Evolutionary conservation across 2,888 invertebrate genomes (phyloP).

Genomic region (Buathra laborator): DNA sequence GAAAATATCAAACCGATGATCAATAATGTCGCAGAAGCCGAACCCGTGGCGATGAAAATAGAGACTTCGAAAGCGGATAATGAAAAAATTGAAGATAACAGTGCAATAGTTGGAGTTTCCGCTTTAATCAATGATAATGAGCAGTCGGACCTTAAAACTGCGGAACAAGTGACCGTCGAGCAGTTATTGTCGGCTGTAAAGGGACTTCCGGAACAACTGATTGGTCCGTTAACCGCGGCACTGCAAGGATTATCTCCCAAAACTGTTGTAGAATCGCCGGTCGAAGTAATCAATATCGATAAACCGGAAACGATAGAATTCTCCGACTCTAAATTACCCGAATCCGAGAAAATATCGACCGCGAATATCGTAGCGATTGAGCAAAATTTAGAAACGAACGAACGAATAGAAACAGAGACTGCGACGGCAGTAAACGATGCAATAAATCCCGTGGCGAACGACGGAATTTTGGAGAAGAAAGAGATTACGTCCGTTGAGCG

Average conservation of each 20-base stretch:
- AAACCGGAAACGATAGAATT: background rate
- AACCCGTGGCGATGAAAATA: background rate
- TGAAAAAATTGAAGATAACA: background rate
- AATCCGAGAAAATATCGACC: background rate
- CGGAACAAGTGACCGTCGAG: conserved; percentile 74
- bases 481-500: background rate
- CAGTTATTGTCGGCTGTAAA: conserved; percentile 80
- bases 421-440: background rate
- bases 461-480: conserved; percentile 16
- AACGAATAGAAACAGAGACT: background rate
- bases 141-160: background rate
- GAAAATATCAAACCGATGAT: background rate
- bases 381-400: background rate
- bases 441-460: background rate
- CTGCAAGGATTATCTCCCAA: conserved; percentile 78
- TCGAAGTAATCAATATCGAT: background rate
- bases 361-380: background rate
- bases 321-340: background rate
- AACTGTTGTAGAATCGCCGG: conserved; percentile 31
- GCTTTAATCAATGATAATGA: background rate
- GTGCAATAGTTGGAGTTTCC: background rate
- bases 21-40: background rate
- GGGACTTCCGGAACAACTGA: conserved; percentile 80
- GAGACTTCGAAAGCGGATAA: background rate
- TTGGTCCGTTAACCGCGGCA: conserved; percentile 79